Base-by-base conservation (phyloP, 2,797 vertebrate species). In the Cuniculus paca region DNA sequence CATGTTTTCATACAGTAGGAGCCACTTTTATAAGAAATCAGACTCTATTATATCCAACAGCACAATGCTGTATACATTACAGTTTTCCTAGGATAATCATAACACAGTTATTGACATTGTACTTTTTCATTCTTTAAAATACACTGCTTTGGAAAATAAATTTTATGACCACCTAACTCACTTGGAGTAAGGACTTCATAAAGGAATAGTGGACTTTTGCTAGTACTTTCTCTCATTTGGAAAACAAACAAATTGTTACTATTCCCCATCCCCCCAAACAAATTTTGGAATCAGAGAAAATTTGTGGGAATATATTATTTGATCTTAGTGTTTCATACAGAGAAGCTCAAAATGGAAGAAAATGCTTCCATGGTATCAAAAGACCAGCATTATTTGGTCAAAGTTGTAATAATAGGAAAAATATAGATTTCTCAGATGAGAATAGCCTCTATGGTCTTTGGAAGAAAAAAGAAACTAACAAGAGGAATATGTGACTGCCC, bases 221-320 rank as follows among this genome's bases (percentile, higher is more conserved):
- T 81, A 50, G 39, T 90, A 50, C 42, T 72, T 72, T 75, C 26
- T 34, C 14, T 72, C 14, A 82, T 65, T 88, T 77, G 48, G n/a
- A 89, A 72, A 77, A 75, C 48, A 91, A 83, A 61, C 5, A 91
- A 94, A 86, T 58, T 20, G 74, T 34, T 65, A 78, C 16, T 42
- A 50, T 6, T 91, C n/a, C 28, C 17, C n/a, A 81, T 84, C 20
- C 24, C 17, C 61, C 34, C 39, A 84, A 91, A 92, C 39, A 88
- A 88, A 80, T 90, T 81, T 84, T 20, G 42, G 39, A 13, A 58
- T 94, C 50, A 74, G 42, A 88, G n/a, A 96, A 63, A 89, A 45
- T 31, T 79, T n/a, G 19, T 4, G 65, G 1, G 6, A 2, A 26
- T 75, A 5, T 39, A 54, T 39, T 54, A 70, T 91, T 86, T 96